Conservation (phyloP, 2,797 vertebrate species). For the Diplodus sargus region DNA sequence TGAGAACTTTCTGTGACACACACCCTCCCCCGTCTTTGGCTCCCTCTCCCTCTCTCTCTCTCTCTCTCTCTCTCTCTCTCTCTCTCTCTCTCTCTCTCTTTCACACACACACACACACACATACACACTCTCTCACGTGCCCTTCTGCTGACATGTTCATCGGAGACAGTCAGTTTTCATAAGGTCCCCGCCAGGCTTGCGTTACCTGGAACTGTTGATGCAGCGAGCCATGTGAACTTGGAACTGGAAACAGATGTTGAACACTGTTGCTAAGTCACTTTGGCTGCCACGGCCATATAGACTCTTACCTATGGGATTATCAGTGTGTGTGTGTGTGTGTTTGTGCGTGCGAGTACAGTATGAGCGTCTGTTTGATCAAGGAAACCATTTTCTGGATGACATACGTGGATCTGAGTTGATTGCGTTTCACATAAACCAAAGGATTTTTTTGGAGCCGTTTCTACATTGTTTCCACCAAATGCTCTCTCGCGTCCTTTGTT, state of each 20-base stretch:
- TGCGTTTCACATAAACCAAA: slow-evolving; percentile 75
- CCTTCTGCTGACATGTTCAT: slow-evolving; percentile 68
- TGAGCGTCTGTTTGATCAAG: slow-evolving; percentile 49
- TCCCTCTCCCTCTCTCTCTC: slow-evolving; percentile 14
- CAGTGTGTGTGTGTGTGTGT: slow-evolving; percentile 10
- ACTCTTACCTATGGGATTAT: slow-evolving; percentile 55
- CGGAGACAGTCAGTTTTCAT: slow-evolving; percentile 72
- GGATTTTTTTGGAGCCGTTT: slow-evolving; percentile 56
- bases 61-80: slow-evolving; percentile 12
- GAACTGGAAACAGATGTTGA: slow-evolving; percentile 82
- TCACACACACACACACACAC: slow-evolving; percentile 22
- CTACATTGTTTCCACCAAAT: slow-evolving; percentile 61
- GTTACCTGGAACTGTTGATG: slow-evolving; percentile 83
- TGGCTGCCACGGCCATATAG: slow-evolving; percentile 51
- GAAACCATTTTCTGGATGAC: slow-evolving; percentile 62
- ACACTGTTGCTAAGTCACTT: slow-evolving; percentile 68
- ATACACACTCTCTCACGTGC: slow-evolving; percentile 45
- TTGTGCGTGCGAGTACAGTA: not conserved
- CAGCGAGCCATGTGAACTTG: slow-evolving; percentile 79
- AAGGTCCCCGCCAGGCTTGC: slow-evolving; percentile 74
- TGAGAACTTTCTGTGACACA: slow-evolving; percentile 64
- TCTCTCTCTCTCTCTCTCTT: slow-evolving; percentile 4
- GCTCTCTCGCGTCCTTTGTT: slow-evolving; percentile 60
- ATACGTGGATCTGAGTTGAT: slow-evolving; percentile 56
- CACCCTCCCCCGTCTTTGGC: slow-evolving; percentile 29